Evolutionary conservation across 2,797 vertebrate genomes (phyloP), one percentile per base, ranked within the genome.

Genomic region (Crenuchus spilurus): DNA sequence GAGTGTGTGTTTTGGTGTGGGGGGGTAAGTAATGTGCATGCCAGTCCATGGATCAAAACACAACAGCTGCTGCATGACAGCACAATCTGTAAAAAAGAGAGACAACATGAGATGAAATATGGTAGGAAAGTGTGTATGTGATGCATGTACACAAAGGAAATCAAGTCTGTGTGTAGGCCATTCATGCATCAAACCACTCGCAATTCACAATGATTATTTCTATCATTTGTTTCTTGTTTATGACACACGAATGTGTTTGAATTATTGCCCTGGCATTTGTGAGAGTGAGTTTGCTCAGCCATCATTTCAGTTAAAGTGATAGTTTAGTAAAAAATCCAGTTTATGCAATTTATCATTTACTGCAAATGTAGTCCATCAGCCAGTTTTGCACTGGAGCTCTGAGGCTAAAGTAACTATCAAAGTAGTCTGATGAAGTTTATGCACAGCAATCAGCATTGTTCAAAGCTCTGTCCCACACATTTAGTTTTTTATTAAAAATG

Each of bases 11-110:
- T 13, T 39, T 18, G 10, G 28, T 30, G 9, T 28, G 35, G 57
- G 37, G 42, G 24, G 42, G 20, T 39, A 55, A 46, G 3, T 73
- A 75, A 75, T 81, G 69, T 74, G 54, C 24, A 48, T 58, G 72
- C 39, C 55, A 39, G 18, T 72, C 66, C 76, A 79, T 79, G 66
- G 55, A 79, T 82, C 76, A 79, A 64, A 70, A 44, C 64, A 70
- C 31, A 75, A 70, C 78, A 85, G 65, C 82, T 85, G 72, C 70
- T 70, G 52, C 33, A 24, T 77, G 77, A 79, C 82, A 75, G 75
- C 70, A 71, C 75, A 70, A 79, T 81, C 80, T 80, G 73, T 75
- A 62, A 52, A 73, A 78, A 64, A 70, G 60, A 46, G 52, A 76
- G 76, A 66, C 76, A 48, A 75, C 48, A 62, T 41, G 52, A 65